Percentiles rank a stretch among this genome's conserved stretches.
phyloP scores from a whole-genome alignment of 2,797 vertebrate species.

The Amniataba percoides region DNA sequence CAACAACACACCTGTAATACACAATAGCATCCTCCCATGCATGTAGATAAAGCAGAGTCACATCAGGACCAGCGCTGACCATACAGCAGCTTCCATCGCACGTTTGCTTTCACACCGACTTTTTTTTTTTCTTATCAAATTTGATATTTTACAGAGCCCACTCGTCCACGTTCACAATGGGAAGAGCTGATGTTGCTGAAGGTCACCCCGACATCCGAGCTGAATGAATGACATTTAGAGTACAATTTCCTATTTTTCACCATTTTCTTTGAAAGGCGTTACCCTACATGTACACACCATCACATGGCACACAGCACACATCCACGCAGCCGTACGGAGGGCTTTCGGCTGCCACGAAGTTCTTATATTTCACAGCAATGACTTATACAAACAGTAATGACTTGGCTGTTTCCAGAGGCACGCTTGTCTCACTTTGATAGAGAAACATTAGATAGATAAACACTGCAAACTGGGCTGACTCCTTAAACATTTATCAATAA shows the following conservation, averaged over 20 bases:
- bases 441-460: not conserved
- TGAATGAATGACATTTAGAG: constrained; percentile 92
- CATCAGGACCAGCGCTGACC: constrained; percentile 40
- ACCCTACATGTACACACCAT: constrained; percentile 49
- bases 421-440: not conserved
- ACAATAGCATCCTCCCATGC: constrained; percentile 16
- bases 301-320: constrained; percentile 11
- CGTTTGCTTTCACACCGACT: constrained; percentile 76
- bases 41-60: constrained; percentile 39
- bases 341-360: constrained; percentile 56
- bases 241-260: constrained; percentile 86
- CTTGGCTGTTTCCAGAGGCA: constrained; percentile 44
- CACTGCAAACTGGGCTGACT: not conserved
- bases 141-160: constrained; percentile 87
- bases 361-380: constrained; percentile 40
- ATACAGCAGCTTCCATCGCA: constrained; percentile 47
- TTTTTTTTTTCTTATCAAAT: constrained; percentile 83
- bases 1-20: constrained; percentile 13
- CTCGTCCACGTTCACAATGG: constrained; percentile 86
- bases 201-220: constrained; percentile 87
- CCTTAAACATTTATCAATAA: constrained; percentile 5
- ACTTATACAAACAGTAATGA: constrained; percentile 64
- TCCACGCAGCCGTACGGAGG: constrained; percentile 22
- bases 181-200: constrained; percentile 90
- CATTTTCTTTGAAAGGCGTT: constrained; percentile 81